Conservation (phyloP, 2,888 invertebrate species). For the Acronicta aceris region DNA sequence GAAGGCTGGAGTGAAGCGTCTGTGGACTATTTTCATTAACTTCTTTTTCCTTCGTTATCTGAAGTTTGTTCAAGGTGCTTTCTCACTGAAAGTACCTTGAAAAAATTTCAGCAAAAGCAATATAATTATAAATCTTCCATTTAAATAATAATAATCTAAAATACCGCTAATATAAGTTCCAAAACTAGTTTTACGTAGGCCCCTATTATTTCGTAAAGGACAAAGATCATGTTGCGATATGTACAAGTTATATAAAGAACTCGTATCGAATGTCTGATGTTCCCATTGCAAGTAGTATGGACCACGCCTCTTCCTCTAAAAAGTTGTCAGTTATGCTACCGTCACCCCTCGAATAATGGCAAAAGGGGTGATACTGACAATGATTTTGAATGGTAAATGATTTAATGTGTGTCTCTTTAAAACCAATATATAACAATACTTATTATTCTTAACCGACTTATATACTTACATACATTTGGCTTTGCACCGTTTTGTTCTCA, state of each 20-base stretch:
- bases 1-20: too few species aligned
- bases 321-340: slow-evolving; percentile 78
- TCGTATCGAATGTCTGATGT: slow-evolving; percentile 74
- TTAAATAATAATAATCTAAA: too few species aligned
- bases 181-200: slow-evolving; percentile 19
- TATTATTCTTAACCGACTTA: slow-evolving; percentile 2
- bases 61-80: too few species aligned
- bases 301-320: slow-evolving; percentile 85
- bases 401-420: slow-evolving; percentile 25
- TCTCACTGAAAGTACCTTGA: too few species aligned
- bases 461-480: too few species aligned
- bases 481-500: too few species aligned
- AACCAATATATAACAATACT: slow-evolving; percentile 7
- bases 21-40: too few species aligned
- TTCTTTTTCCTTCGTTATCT: too few species aligned
- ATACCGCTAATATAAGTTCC: not conserved
- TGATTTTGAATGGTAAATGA: slow-evolving; percentile 19
- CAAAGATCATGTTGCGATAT: slow-evolving; percentile 5
- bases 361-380: slow-evolving; percentile 54
- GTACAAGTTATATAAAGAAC: slow-evolving; percentile 59
- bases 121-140: too few species aligned
- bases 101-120: too few species aligned
- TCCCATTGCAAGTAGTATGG: slow-evolving; percentile 79
- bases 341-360: slow-evolving; percentile 66
- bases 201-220: slow-evolving; percentile 4